Evolutionary conservation across 2,888 invertebrate species (phyloP).

Genomic region (Drosophila basisetae): DNA sequence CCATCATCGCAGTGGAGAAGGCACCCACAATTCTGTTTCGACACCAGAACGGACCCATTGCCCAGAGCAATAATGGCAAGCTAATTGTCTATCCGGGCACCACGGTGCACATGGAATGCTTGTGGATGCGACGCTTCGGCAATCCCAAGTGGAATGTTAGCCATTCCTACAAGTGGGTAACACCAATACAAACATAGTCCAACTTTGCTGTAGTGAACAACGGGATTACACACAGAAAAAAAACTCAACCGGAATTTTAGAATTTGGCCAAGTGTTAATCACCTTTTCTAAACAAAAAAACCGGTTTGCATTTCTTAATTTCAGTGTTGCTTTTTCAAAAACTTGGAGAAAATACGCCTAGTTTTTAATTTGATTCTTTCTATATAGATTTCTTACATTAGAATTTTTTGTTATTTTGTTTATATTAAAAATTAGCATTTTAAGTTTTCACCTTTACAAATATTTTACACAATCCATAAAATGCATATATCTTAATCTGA

Average conservation of each 20-base stretch:
- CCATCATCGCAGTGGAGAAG: constrained; percentile 89
- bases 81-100: constrained; percentile 94
- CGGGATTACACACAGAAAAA: not conserved
- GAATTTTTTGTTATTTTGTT: too few relatives aligned
- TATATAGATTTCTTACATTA: too few relatives aligned
- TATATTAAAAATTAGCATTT: too few relatives aligned
- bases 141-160: constrained; percentile 94
- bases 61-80: constrained; percentile 94
- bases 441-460: too few relatives aligned
- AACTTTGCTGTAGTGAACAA: too few relatives aligned
- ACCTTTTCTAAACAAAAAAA: not conserved
- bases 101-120: constrained; percentile 94
- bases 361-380: too few relatives aligned
- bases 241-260: not conserved
- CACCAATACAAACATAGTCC: not conserved
- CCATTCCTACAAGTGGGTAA: constrained; percentile 86
- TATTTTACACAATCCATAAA: too few relatives aligned
- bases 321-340: not conserved
- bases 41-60: constrained; percentile 93
- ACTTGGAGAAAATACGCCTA: not conserved
- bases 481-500: too few relatives aligned
- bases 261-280: too few relatives aligned
- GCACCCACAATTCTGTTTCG: constrained; percentile 94
- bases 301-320: not conserved
- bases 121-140: constrained; percentile 94